Percentiles rank a stretch among this genome's conserved stretches.
Evolutionary conservation across 2,888 invertebrate genomes (phyloP).

Genomic region (Limnephilus marmoratus): DNA sequence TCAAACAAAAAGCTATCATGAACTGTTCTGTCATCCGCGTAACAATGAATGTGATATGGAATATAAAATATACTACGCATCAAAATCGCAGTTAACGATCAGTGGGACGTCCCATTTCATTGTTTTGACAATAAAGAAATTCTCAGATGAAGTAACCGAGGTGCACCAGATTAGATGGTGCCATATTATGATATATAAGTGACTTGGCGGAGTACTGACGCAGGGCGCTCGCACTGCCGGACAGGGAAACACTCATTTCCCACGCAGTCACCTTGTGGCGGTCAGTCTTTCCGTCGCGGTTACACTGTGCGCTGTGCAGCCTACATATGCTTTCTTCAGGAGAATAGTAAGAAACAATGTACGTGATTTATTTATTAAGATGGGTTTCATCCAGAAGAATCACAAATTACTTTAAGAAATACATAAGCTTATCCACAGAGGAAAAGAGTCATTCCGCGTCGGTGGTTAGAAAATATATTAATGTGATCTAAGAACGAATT

Average conservation of each 20-base stretch:
- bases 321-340: no score
- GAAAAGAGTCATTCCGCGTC: no score
- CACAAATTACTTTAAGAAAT: no score
- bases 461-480: no score
- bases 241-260: slow-evolving; percentile 50
- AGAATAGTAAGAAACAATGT: no score
- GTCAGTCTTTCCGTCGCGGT: not conserved
- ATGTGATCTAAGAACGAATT: no score
- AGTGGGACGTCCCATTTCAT: slow-evolving; percentile 30
- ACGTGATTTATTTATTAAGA: no score
- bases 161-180: slow-evolving; percentile 5
- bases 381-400: no score
- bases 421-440: no score
- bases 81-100: not conserved
- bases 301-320: not conserved
- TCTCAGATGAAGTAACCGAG: slow-evolving; percentile 25
- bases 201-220: slow-evolving; percentile 2
- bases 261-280: slow-evolving; percentile 52
- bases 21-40: no score
- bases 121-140: slow-evolving; percentile 46
- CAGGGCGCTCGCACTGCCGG: slow-evolving; percentile 6
- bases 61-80: not conserved
- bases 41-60: not conserved
- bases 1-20: no score
- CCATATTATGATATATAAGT: not conserved